A percentile compares a stretch with the other conserved stretches of the same genome.
phyloP scores from a whole-genome alignment of 2,888 invertebrate species.

The Agrenia bidenticulata region DNA sequence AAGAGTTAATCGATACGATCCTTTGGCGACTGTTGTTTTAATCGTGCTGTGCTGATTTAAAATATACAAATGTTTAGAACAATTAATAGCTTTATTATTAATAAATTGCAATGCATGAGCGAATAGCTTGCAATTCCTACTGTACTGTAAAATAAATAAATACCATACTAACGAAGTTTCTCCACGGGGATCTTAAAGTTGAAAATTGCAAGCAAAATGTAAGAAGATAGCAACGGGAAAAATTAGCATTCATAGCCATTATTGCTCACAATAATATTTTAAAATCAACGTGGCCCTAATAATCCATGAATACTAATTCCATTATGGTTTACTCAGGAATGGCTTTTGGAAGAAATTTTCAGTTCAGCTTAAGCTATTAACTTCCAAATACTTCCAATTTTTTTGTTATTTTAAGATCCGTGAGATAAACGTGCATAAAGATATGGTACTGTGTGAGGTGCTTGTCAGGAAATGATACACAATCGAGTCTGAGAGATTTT shows the following conservation, averaged over 20 bases:
- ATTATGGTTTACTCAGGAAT: not conserved
- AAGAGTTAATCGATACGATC: too few relatives aligned
- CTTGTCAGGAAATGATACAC: too few relatives aligned
- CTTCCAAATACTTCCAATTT: not conserved
- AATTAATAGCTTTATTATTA: too few relatives aligned
- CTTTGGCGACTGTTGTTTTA: too few relatives aligned
- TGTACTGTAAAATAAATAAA: too few relatives aligned
- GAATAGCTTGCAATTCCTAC: too few relatives aligned
- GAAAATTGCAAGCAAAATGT: not conserved
- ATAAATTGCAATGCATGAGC: too few relatives aligned
- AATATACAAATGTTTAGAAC: too few relatives aligned
- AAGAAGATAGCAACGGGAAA: not conserved
- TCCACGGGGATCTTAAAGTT: not conserved
- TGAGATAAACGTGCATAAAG: not conserved
- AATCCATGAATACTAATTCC: constrained; percentile 1
- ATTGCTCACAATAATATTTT: not conserved
- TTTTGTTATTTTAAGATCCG: not conserved
- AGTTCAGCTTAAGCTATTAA: not conserved
- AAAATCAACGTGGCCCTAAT: not conserved
- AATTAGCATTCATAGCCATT: constrained; percentile 3
- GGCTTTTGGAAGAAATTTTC: not conserved
- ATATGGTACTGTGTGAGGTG: not conserved
- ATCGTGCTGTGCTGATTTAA: too few relatives aligned
- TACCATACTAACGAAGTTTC: not conserved
- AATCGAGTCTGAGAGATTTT: too few relatives aligned